phyloP scores from a whole-genome alignment of 1,140 invertebrate species.

The Brachionus rotundiformis region DNA sequence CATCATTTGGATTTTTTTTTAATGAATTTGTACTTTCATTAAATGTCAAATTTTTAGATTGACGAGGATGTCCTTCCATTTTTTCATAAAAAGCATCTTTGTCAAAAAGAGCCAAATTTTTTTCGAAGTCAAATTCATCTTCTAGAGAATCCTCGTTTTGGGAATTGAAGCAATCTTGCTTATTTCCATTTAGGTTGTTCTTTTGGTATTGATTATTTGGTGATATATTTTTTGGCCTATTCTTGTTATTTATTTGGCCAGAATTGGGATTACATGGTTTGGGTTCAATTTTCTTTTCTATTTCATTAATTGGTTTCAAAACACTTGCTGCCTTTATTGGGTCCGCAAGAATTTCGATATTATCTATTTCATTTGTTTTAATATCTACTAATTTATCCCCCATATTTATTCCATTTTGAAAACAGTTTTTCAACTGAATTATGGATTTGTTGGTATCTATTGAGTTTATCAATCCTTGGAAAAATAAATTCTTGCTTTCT shows the following conservation, averaged over 20 bases:
- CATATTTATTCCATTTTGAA: conserved; percentile 45
- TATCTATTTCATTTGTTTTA: conserved; percentile 48
- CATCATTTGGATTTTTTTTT: neutral
- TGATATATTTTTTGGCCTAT: neutral
- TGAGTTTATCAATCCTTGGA: conserved; percentile 24
- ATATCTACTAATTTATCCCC: neutral
- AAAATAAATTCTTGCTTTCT: conserved; percentile 41
- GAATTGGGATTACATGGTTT: neutral
- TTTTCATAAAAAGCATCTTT: conserved; percentile 75
- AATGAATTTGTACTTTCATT: neutral
- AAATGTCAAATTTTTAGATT: conserved; percentile 54
- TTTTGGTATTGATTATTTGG: neutral
- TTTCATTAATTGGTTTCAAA: neutral
- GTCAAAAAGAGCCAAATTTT: conserved; percentile 84
- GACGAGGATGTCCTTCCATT: conserved; percentile 66
- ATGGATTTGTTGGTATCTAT: conserved; percentile 26
- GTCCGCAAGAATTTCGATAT: conserved; percentile 47
- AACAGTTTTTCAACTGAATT: conserved; percentile 48
- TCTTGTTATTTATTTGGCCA: neutral
- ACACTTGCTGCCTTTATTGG: conserved; percentile 7
- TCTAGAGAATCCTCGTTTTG: conserved; percentile 67
- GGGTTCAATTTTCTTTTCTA: neutral
- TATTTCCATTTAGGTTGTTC: neutral
- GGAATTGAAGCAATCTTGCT: conserved; percentile 68
- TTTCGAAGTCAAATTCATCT: conserved; percentile 89